These are phyloP conservation scores for Pristionchus mayeri DNA, from an alignment of 2,888 invertebrate genomes.

Conservation along the genomic window DNA sequence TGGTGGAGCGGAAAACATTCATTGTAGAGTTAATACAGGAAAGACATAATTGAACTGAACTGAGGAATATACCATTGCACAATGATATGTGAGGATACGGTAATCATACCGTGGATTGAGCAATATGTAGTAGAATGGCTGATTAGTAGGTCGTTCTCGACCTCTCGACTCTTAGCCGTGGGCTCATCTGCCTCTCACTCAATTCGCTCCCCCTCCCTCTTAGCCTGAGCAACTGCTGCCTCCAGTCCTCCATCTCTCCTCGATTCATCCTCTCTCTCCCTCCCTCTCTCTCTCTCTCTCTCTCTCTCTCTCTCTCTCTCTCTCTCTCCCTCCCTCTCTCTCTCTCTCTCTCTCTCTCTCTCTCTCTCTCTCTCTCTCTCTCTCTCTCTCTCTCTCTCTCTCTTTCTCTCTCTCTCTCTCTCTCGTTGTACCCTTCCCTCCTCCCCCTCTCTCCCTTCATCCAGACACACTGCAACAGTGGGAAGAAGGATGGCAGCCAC, in stretches of 20 bases:
- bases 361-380: neutral
- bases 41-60: neutral
- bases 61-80: neutral
- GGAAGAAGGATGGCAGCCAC: constrained; percentile 14
- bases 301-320: too few relatives aligned
- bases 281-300: neutral
- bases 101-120: neutral
- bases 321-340: neutral
- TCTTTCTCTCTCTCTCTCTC: neutral
- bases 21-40: too few relatives aligned
- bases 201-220: constrained; percentile 14
- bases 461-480: constrained; percentile 32
- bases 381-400: too few relatives aligned
- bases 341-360: constrained; percentile 13
- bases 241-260: too few relatives aligned
- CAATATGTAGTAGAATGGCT: neutral
- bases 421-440: too few relatives aligned
- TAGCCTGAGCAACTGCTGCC: constrained; percentile 19
- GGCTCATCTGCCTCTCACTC: constrained; percentile 2
- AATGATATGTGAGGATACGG: neutral
- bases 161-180: neutral
- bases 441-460: constrained; percentile 22
- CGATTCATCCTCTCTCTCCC: neutral
- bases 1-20: neutral
- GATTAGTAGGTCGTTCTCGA: neutral